Evolutionary conservation across 2,888 invertebrate genomes (phyloP).

Genomic region (Entomobrya proxima): DNA sequence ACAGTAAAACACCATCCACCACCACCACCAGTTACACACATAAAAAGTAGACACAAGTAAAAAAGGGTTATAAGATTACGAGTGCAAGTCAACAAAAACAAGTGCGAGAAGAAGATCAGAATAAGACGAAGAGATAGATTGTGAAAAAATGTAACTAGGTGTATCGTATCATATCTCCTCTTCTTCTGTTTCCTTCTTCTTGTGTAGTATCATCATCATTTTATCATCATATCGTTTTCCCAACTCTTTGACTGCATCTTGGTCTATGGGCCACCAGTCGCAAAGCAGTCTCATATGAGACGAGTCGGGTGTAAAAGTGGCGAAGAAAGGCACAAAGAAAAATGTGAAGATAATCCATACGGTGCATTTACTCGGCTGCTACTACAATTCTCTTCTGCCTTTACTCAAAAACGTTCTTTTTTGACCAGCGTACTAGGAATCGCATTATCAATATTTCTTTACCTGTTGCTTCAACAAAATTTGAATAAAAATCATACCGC

Average conservation of each 20-base stretch:
- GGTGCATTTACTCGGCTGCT: neutral
- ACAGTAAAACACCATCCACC: neutral
- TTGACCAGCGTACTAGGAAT: neutral
- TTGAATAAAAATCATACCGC: neutral
- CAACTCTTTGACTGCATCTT: constrained; percentile 67
- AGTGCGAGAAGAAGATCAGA: neutral
- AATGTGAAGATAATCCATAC: constrained; percentile 1
- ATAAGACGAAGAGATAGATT: constrained; percentile 18
- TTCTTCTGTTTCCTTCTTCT: too few species aligned
- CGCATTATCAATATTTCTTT: neutral
- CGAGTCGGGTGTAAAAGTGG: constrained; percentile 62
- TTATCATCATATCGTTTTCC: constrained; percentile 19
- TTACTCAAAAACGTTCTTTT: constrained; percentile 20
- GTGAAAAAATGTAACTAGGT: constrained; percentile 66
- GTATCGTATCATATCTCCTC: constrained; percentile 55
- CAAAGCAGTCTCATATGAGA: constrained; percentile 64
- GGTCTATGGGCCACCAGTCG: constrained; percentile 68
- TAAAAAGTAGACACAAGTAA: constrained; percentile 26
- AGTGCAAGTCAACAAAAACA: constrained; percentile 32
- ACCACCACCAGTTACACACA: constrained; percentile 18
- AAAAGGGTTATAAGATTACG: constrained; percentile 45
- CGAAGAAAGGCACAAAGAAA: constrained; percentile 24
- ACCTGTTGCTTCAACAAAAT: neutral
- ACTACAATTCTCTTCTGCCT: neutral
- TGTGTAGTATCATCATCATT: constrained; percentile 25